Evolutionary conservation across 2,797 vertebrate genomes (phyloP), one percentile per base, ranked within the genome.

Genomic region (Syncerus caffer): DNA sequence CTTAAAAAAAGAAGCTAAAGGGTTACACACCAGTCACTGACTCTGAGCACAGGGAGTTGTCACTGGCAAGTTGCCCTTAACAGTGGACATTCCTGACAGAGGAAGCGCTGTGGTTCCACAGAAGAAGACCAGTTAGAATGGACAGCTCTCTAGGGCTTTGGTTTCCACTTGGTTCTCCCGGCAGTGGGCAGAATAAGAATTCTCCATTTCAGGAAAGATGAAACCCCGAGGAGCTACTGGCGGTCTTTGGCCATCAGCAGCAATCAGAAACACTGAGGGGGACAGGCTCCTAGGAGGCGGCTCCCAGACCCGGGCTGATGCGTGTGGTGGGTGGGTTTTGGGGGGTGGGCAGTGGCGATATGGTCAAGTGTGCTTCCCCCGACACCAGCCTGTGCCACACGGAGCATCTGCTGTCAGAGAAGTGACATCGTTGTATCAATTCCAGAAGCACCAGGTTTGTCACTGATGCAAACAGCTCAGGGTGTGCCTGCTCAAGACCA

Each of bases 391-490:
- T 8, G 10, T 6, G 23, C n/a, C 80, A 15, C 2, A 9, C 3
- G 62, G 21, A 42, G 8, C 42, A 31, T 1, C 19, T 9, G 2
- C 71, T 51, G 57, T 71, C 34, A 19, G 84, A 19, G 27, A 15
- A 4, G 3, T 1, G 34, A 34, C 38, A 1, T 0, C 3, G 29
- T 29, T 12, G 4, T 1, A 1, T 1, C 10, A 6, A 23, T n/a
- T 25, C 31, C 8, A 10, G 64, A 79, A n/a, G 23, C n/a, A 55
- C 6, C 2, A 8, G 74, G 23, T 29, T 27, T 31, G 31, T 7
- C 38, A 21, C n/a, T 51, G 62, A 27, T 6, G 25, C 10, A 38
- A 71, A 45, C 1, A 55, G 53, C 64, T 23, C 6, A 4, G 6
- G 9, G 6, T 21, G 10, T 0, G 27, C 55, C 14, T 47, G 4